A percentile compares a stretch with the other conserved stretches of the same genome.
These are phyloP conservation scores for Semotilus atromaculatus DNA, from an alignment of 2,797 vertebrate species.

Conservation along the genomic window DNA sequence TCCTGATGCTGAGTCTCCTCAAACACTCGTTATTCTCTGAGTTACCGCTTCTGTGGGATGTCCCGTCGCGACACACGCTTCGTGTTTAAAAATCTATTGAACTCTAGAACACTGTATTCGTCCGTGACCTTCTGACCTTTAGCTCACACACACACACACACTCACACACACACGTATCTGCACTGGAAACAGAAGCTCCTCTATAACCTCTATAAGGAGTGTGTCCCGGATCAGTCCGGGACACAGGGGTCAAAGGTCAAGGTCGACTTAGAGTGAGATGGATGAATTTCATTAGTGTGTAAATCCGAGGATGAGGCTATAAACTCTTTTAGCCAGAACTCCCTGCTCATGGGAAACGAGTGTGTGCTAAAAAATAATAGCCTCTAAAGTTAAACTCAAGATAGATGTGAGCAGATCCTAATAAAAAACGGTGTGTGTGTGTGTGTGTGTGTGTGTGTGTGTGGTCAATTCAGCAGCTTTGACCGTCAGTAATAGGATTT, in stretches of 20 bases:
- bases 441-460: too few relatives aligned
- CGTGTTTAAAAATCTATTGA: not conserved
- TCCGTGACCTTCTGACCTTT: not conserved
- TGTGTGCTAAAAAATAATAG: constrained; percentile 43
- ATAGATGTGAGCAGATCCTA: constrained; percentile 56
- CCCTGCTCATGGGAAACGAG: constrained; percentile 43
- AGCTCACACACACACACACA: too few relatives aligned
- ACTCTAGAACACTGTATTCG: not conserved
- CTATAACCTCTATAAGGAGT: too few relatives aligned
- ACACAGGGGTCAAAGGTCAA: constrained; percentile 56
- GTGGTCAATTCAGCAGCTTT: constrained; percentile 28
- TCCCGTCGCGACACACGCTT: too few relatives aligned
- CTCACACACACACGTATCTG: too few relatives aligned
- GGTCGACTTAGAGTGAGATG: constrained; percentile 45
- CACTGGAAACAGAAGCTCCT: not conserved
- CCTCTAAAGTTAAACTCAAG: constrained; percentile 53
- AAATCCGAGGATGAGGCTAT: constrained; percentile 43
- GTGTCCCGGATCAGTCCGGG: not conserved
- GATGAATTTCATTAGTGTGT: constrained; percentile 57
- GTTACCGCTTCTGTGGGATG: not conserved
- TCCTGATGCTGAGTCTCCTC: not conserved
- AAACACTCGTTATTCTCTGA: not conserved
- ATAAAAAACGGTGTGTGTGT: constrained; percentile 21
- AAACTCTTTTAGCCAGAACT: constrained; percentile 50
- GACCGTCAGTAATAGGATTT: constrained; percentile 5